A percentile compares a stretch with the other conserved stretches of the same genome.
phyloP scores from a whole-genome alignment of 1,140 invertebrate species.

The Papilio xuthus region DNA sequence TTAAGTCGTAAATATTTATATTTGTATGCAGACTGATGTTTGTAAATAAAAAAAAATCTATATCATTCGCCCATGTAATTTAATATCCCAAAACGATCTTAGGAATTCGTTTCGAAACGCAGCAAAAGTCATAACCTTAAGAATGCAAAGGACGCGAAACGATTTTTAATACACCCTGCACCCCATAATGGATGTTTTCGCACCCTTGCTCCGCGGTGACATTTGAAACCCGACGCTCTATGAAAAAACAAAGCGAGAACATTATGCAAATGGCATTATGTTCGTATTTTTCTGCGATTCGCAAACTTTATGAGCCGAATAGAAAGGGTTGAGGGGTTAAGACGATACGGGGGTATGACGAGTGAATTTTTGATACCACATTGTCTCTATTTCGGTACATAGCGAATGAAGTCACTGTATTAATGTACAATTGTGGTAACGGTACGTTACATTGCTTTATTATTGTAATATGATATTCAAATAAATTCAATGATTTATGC shows the following conservation, averaged over 20 bases:
- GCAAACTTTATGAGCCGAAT: slow-evolving; percentile 76
- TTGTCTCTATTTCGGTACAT: slow-evolving; percentile 64
- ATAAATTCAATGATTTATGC: neutral
- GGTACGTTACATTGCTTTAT: slow-evolving; percentile 13
- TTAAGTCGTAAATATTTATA: too few species aligned
- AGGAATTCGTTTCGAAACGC: slow-evolving; percentile 40
- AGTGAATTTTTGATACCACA: slow-evolving; percentile 70
- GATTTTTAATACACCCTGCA: slow-evolving; percentile 78
- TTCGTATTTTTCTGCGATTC: slow-evolving; percentile 77
- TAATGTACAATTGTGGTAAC: slow-evolving; percentile 21
- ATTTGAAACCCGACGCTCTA: slow-evolving; percentile 76
- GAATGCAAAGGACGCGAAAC: slow-evolving; percentile 76
- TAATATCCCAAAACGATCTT: slow-evolving; percentile 27
- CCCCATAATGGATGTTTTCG: slow-evolving; percentile 75
- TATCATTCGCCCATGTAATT: slow-evolving; percentile 29
- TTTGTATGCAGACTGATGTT: too few species aligned
- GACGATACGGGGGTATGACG: slow-evolving; percentile 62
- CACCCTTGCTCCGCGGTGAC: slow-evolving; percentile 76
- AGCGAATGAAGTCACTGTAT: slow-evolving; percentile 52
- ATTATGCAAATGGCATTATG: slow-evolving; percentile 81
- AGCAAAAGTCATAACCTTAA: slow-evolving; percentile 71
- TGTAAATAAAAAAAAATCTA: neutral
- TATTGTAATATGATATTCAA: slow-evolving; percentile 19
- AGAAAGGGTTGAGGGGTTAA: slow-evolving; percentile 77
- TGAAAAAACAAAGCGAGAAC: slow-evolving; percentile 78